A percentile compares a stretch with the other conserved stretches of the same genome.
These are phyloP conservation scores for Nylanderia fulva DNA, from an alignment of 1,140 invertebrate species.

Conservation along the genomic window DNA sequence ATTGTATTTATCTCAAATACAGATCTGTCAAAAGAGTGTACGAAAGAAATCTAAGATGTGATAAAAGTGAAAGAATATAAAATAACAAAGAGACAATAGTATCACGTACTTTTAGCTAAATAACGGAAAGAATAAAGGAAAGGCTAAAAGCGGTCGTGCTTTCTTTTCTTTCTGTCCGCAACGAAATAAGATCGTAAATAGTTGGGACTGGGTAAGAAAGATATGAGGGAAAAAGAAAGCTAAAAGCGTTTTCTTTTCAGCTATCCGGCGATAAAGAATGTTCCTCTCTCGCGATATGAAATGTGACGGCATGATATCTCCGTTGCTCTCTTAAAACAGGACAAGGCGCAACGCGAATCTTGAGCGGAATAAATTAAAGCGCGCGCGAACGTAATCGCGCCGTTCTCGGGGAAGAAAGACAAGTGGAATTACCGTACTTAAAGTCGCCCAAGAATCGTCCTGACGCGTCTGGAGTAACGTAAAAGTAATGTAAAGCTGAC, in stretches of 20 bases:
- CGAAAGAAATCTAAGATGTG: background rate
- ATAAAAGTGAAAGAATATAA: constrained; percentile 6
- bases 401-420: background rate
- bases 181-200: constrained; percentile 47
- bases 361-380: constrained; percentile 52
- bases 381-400: constrained; percentile 26
- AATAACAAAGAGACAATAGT: constrained; percentile 16
- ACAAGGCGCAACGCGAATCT: constrained; percentile 34
- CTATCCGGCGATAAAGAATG: background rate
- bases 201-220: constrained; percentile 15
- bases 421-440: constrained; percentile 48
- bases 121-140: background rate
- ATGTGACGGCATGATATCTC: constrained; percentile 44
- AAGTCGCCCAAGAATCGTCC: constrained; percentile 20
- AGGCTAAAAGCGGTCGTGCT: background rate
- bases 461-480: constrained; percentile 27
- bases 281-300: constrained; percentile 29
- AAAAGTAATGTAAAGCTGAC: constrained; percentile 30
- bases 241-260: constrained; percentile 3
- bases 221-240: background rate
- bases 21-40: no score
- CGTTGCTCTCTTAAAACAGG: constrained; percentile 38
- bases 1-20: background rate
- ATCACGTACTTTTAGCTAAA: background rate
- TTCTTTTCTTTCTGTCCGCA: background rate